Percentiles rank a stretch among this genome's conserved stretches.
Conservation (phyloP, 1,140 invertebrate species). For the Oncopodura yosiiana region DNA sequence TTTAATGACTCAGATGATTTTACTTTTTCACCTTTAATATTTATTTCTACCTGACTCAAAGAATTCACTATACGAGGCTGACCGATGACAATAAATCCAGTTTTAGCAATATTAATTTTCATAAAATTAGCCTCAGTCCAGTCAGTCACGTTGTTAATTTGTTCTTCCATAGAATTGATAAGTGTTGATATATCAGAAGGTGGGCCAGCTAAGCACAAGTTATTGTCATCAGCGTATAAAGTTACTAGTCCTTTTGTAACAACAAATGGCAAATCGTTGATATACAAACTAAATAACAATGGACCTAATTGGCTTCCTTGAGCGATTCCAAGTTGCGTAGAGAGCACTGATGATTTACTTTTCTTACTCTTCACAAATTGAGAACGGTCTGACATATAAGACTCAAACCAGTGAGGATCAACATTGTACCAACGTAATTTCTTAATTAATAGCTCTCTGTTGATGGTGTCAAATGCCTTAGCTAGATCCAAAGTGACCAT, state of each 20-base stretch:
- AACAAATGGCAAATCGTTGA: constrained; percentile 7
- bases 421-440: constrained; percentile 12
- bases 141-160: background rate
- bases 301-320: constrained; percentile 1
- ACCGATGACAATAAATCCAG: background rate
- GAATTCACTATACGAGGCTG: background rate
- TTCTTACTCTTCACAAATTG: constrained; percentile 1
- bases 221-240: constrained; percentile 13
- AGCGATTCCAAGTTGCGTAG: background rate
- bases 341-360: background rate
- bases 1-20: too few relatives aligned
- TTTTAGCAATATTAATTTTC: background rate
- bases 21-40: background rate
- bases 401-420: background rate
- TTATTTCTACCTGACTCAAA: background rate
- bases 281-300: background rate
- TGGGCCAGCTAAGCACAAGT: background rate
- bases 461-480: constrained; percentile 15
- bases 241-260: background rate
- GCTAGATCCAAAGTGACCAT: constrained; percentile 5
- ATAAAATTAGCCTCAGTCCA: background rate
- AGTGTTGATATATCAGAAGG: background rate
- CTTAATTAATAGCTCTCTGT: constrained; percentile 3
- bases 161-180: background rate
- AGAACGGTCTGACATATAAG: background rate